A percentile compares a stretch with the other conserved stretches of the same genome.
Conservation (phyloP, 2,113 vertebrate genomes). For the Felis catus region DNA sequence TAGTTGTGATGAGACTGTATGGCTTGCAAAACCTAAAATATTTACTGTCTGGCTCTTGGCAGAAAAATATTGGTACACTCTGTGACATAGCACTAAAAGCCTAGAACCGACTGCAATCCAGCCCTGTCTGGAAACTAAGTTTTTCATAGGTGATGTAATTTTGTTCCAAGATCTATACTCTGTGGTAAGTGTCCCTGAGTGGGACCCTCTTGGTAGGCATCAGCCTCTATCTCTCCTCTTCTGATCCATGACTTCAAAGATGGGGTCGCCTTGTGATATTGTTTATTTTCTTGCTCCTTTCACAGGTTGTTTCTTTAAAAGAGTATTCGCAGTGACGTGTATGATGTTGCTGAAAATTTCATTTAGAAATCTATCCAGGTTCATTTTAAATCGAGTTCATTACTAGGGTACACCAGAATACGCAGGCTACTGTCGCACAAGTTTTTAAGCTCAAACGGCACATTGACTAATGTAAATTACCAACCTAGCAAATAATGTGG, state of each 20-base stretch:
- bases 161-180: background rate
- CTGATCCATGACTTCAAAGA: background rate
- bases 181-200: background rate
- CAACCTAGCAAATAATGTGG: background rate
- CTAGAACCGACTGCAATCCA: background rate
- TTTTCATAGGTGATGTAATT: background rate
- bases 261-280: background rate
- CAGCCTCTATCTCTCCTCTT: background rate
- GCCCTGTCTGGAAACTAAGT: background rate
- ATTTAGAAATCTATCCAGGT: slow-evolving; percentile 5
- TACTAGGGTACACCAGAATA: background rate
- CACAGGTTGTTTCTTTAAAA: background rate
- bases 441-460: background rate
- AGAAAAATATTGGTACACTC: slow-evolving; percentile 16
- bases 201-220: background rate
- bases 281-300: background rate
- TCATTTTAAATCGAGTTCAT: slow-evolving; percentile 28
- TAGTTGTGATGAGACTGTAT: background rate
- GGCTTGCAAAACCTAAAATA: background rate
- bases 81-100: background rate
- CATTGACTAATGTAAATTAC: slow-evolving; percentile 16
- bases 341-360: slow-evolving; percentile 24
- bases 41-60: background rate
- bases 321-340: background rate
- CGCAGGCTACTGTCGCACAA: background rate